These are phyloP conservation scores for Tetheella fluctuosa DNA, from an alignment of 2,888 invertebrate species.

Conservation along the genomic window DNA sequence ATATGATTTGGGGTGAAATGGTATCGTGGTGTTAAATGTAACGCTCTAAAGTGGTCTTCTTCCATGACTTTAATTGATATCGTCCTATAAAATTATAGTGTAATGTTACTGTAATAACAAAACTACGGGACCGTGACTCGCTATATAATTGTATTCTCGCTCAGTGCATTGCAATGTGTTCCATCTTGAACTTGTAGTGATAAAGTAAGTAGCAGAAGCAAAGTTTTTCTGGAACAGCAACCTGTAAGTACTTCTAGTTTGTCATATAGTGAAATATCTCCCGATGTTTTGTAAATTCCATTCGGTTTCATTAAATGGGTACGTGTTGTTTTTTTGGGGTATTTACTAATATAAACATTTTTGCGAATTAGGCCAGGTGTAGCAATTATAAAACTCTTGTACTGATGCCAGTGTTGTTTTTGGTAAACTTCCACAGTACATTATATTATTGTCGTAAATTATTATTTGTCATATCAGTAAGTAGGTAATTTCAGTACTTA, in stretches of 20 bases:
- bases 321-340: slow-evolving; percentile 1
- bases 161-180: slow-evolving; percentile 54
- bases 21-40: slow-evolving; percentile 27
- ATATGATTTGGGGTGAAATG: slow-evolving; percentile 46
- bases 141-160: slow-evolving; percentile 52
- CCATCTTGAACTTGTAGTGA: slow-evolving; percentile 57
- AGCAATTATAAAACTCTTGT: slow-evolving; percentile 11
- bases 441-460: slow-evolving; percentile 25
- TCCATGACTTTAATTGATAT: slow-evolving; percentile 6
- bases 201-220: slow-evolving; percentile 49
- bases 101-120: slow-evolving; percentile 17
- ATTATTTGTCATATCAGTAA: slow-evolving; percentile 14
- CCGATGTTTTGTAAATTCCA: neutral
- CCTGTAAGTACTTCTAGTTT: slow-evolving; percentile 2
- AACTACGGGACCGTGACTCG: slow-evolving; percentile 45
- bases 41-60: slow-evolving; percentile 8
- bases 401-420: slow-evolving; percentile 15
- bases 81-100: neutral
- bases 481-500: slow-evolving; percentile 1
- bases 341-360: neutral
- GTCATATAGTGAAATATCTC: neutral
- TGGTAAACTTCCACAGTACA: slow-evolving; percentile 26
- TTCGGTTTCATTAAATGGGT: neutral
- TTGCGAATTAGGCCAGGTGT: neutral
- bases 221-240: slow-evolving; percentile 4